These are phyloP conservation scores for Aspidiotus rigidus DNA, from an alignment of 2,888 invertebrate genomes.

Conservation along the genomic window DNA sequence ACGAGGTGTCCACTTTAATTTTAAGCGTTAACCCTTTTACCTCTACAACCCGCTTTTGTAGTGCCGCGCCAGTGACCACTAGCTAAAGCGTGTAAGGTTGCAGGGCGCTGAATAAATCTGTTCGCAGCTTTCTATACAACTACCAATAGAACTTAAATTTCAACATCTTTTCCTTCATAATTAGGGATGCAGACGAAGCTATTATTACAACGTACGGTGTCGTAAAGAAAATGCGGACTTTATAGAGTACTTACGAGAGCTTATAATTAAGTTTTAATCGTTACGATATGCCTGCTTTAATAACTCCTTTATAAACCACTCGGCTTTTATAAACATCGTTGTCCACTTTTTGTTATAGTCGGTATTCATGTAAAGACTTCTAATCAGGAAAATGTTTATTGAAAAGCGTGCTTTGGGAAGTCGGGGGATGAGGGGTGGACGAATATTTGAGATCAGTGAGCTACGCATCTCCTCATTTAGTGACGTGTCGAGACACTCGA, in stretches of 20 bases:
- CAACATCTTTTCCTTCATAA: constrained; percentile 16
- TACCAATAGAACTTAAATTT: constrained; percentile 23
- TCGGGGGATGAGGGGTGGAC: too few relatives aligned
- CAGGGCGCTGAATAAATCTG: constrained; percentile 14
- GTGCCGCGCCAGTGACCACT: neutral
- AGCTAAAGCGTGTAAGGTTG: neutral
- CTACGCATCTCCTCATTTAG: too few relatives aligned
- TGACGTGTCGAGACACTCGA: too few relatives aligned
- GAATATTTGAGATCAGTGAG: too few relatives aligned
- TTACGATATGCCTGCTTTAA: constrained; percentile 24
- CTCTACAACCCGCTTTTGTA: constrained; percentile 19
- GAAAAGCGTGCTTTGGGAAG: too few relatives aligned
- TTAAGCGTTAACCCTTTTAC: constrained; percentile 24
- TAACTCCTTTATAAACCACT: constrained; percentile 11
- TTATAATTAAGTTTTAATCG: constrained; percentile 30
- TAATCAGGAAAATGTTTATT: too few relatives aligned
- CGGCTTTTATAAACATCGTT: constrained; percentile 1
- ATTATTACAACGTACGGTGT: constrained; percentile 11
- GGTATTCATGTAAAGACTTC: too few relatives aligned
- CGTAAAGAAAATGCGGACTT: constrained; percentile 23
- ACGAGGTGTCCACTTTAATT: constrained; percentile 25
- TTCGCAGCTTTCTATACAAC: constrained; percentile 26
- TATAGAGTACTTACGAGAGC: constrained; percentile 16
- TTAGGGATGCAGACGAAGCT: constrained; percentile 17
- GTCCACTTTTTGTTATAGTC: constrained; percentile 1